Conservation (phyloP, 2,888 invertebrate genomes). For the Sabatieria punctata region DNA sequence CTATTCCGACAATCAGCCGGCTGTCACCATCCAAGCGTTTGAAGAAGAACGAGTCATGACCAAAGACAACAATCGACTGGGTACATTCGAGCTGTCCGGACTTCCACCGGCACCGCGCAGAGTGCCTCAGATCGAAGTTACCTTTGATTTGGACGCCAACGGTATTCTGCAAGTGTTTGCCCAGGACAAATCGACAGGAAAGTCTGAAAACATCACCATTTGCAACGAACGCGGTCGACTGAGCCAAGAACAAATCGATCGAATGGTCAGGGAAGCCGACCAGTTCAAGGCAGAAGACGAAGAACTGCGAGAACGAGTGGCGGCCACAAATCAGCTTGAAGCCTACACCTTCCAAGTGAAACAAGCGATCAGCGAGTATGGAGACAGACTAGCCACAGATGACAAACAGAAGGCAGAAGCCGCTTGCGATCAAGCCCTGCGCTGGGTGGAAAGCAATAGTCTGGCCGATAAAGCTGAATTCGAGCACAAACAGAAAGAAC, state of each 20-base stretch:
- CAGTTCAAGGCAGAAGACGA: slow-evolving; percentile 98
- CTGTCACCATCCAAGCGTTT: slow-evolving; percentile 80
- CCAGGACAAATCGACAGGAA: slow-evolving; percentile 97
- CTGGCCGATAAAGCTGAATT: background rate
- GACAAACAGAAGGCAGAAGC: background rate
- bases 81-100: slow-evolving; percentile 69
- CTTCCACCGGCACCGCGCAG: background rate
- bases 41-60: slow-evolving; percentile 99
- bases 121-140: background rate
- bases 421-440: background rate
- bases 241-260: slow-evolving; percentile 91
- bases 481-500: background rate
- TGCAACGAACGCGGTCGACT: slow-evolving; percentile 89
- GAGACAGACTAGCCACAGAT: background rate
- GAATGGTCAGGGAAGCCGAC: slow-evolving; percentile 98
- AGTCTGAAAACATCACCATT: slow-evolving; percentile 94
- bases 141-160: slow-evolving; percentile 41
- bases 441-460: background rate
- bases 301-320: slow-evolving; percentile 44
- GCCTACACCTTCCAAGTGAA: slow-evolving; percentile 42
- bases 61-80: slow-evolving; percentile 93
- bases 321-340: slow-evolving; percentile 66
- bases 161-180: slow-evolving; percentile 56
- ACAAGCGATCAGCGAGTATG: background rate
- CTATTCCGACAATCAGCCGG: slow-evolving; percentile 89